Evolutionary conservation across 2,113 vertebrate genomes (phyloP).

Genomic region (Actenoides lindsayi): DNA sequence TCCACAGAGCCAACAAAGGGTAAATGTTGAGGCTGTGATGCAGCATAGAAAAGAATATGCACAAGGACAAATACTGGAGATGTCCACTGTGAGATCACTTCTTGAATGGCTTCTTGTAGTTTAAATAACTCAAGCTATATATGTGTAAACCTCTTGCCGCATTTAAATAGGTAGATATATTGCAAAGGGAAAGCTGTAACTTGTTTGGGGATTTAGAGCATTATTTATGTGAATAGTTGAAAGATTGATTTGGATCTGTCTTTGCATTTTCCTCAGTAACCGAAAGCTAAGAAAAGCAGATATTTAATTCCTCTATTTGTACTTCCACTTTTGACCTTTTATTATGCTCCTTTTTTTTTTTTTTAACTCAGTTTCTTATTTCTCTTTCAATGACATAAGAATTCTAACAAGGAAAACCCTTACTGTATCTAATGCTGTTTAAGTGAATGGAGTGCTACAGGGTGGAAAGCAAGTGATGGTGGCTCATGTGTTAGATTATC

Average conservation of each 20-base stretch:
- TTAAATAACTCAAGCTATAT: neutral
- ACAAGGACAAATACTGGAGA: neutral
- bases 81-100: neutral
- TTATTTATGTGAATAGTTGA: neutral
- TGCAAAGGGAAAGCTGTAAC: neutral
- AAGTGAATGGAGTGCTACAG: neutral
- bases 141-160: neutral
- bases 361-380: neutral
- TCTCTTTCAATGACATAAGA: neutral
- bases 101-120: neutral
- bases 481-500: rapidly evolving
- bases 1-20: neutral
- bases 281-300: neutral
- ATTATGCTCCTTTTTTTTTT: neutral
- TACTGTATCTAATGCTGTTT: neutral
- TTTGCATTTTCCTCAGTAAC: rapidly evolving
- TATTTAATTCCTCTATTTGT: neutral
- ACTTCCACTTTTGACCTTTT: neutral
- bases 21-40: neutral
- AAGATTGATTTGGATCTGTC: neutral
- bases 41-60: neutral
- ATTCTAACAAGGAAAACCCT: neutral
- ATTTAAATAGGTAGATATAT: neutral
- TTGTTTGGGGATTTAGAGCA: neutral
- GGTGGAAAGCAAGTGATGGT: neutral